Base-by-base conservation (phyloP, 2,113 vertebrate species). In the Morone chrysops region DNA sequence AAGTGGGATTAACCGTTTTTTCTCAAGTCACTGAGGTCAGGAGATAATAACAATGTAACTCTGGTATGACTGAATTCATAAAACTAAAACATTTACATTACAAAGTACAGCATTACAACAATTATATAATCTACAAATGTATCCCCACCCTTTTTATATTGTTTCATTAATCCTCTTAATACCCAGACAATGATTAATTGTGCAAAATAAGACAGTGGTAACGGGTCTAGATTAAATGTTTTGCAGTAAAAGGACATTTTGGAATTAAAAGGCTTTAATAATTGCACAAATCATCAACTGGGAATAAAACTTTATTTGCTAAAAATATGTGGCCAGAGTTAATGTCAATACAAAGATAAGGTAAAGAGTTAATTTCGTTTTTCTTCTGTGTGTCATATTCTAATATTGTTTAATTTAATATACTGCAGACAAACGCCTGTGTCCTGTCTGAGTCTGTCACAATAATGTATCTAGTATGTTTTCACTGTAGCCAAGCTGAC, bases 121-220 rank as follows among this genome's bases (percentile, higher is more conserved):
- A 31, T 71, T 57, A 13, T 22, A 74, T 72, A 38, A 53, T 63
- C 48, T 53, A 22, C 6, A 75, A 47, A 74, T 70, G 68, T 40
- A 25, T 48, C 76, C 41, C 56, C 50, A 22, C 50, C 83, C 62
- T 22, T 69, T 72, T 70, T 48, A 80, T 81, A 86, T 81, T 80
- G 68, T 59, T 70, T 62, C 59, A 87, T 80, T 93, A 91, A 94
- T 93, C 93, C 90, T 90, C 90, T 93, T 94, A 90, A 83, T 40
- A 40, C 82, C 31, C 40, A 4, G 40, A 89, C 85, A 91, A 79
- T 81, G 86, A 81, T 83, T 83, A 78, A 83, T 51, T 73, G 47
- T 65, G 60, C 50, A 59, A 87, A 81, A 88, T 82, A 89, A 87
- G 54, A 80, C 65, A 8, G 48, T 63, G 63, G 50, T 47, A 45